Conservation (phyloP, 2,888 invertebrate genomes). For the Cremastinae sp. region DNA sequence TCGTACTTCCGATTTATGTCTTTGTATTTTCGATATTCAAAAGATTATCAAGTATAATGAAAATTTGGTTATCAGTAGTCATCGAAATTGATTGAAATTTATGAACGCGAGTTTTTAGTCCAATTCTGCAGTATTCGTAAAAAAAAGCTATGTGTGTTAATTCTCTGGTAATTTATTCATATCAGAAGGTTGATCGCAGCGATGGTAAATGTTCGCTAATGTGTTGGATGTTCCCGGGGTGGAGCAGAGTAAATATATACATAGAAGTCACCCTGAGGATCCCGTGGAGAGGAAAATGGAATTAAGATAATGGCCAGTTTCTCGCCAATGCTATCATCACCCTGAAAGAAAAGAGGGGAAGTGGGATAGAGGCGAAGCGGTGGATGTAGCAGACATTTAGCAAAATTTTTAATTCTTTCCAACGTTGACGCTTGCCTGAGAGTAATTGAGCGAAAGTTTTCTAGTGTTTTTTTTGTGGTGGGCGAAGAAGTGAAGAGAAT, state of each 20-base stretch:
- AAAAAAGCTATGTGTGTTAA: conserved; percentile 13
- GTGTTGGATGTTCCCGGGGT: conserved; percentile 35
- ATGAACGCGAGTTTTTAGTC: no score
- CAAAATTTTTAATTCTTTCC: conserved; percentile 63
- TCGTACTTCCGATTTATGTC: no score
- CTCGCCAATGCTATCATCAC: conserved; percentile 48
- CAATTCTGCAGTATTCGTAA: no score
- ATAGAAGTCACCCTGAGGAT: conserved; percentile 23
- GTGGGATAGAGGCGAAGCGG: conserved; percentile 17
- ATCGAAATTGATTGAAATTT: no score
- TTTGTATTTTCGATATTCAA: no score
- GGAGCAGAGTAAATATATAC: conserved; percentile 16
- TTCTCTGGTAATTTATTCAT: conserved; percentile 51
- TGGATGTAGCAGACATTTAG: conserved; percentile 52
- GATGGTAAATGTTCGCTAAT: conserved; percentile 53
- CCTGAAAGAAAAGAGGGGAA: conserved; percentile 23
- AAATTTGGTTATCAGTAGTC: no score
- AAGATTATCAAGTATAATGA: no score
- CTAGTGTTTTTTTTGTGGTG: conserved; percentile 58
- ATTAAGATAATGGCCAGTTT: conserved; percentile 56
- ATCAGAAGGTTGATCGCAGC: conserved; percentile 47
- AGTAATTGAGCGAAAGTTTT: conserved; percentile 66
- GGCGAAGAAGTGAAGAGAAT: conserved; percentile 51
- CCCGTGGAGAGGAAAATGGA: conserved; percentile 38
- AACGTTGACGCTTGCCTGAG: conserved; percentile 58